Base-by-base conservation (phyloP, 2,888 invertebrate species). In the Metacarcinus magister region DNA sequence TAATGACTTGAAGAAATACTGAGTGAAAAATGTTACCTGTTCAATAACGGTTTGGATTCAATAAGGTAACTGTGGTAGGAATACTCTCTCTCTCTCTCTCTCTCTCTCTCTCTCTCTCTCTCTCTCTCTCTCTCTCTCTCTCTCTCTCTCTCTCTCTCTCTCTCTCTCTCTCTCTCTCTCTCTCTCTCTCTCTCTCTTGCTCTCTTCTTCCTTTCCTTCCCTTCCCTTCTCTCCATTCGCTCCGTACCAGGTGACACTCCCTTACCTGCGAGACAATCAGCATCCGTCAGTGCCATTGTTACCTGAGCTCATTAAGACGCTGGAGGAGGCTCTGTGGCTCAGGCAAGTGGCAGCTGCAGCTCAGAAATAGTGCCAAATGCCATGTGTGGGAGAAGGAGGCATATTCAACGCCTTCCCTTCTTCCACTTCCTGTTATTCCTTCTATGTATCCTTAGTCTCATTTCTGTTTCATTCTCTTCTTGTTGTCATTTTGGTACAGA, bases 251-350 rank as follows among this genome's bases (percentile, higher is more conserved):
- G 46, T 92, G 48, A 92, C 39, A 54, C 54, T 92, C 54, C 54
- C 89, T 28, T 75, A 75, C 60, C 46, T 92, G 92, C 44, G 19
- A 75, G 91, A 67, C 95, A 95, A 95, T 95, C 95, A 95, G 91
- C 90, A 67, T 95, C 95, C 91, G 92, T 92, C 95, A 67, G n/a
- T 92, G 75, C 39, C 92, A 44, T 92, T 67, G 92, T 95, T 95
- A 75, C 95, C 91, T 60, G n/a, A 39, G 91, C 95, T 92, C 95
- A 95, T 91, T 95, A 94, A 19, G 32, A 28, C 82, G 23, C n/a
- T 32, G 46, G 28, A 28, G n/a, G 94, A n/a, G 82, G n/a, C 46
- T 87, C 87, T 44, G 87, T 48, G 39, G 28, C n/a, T 82, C 39
- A 67, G 39, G 28, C 46, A 87, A 48, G 94, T 87, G 94, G 54